phyloP scores from a whole-genome alignment of 2,797 vertebrate species.

The Scleropages formosus region DNA sequence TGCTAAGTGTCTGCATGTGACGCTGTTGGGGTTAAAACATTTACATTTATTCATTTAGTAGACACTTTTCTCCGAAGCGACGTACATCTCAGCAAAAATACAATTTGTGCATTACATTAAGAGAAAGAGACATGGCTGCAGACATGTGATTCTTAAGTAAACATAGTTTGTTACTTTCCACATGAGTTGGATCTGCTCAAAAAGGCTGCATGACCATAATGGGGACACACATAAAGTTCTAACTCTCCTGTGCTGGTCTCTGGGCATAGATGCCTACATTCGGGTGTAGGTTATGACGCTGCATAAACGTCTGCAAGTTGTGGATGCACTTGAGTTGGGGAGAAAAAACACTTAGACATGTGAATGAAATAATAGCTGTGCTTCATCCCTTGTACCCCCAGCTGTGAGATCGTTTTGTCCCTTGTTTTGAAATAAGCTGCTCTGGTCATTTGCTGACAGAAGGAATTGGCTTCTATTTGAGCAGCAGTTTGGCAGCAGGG shows the following conservation, averaged over 20 bases:
- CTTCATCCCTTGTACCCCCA: not conserved
- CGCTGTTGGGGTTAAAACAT: not conserved
- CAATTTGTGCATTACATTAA: too few relatives aligned
- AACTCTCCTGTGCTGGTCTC: too few relatives aligned
- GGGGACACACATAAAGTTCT: not conserved
- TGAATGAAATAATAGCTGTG: conserved; percentile 29
- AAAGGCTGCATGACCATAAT: not conserved
- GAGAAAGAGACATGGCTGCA: too few relatives aligned
- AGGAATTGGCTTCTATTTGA: too few relatives aligned
- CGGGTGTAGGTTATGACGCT: conserved; percentile 34
- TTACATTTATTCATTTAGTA: too few relatives aligned
- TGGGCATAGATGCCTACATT: conserved; percentile 38
- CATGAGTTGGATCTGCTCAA: not conserved
- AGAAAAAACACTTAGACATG: conserved; percentile 47
- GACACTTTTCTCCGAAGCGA: too few relatives aligned
- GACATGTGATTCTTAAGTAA: too few relatives aligned
- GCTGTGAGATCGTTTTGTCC: not conserved
- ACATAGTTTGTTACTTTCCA: too few relatives aligned
- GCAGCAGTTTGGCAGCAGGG: too few relatives aligned
- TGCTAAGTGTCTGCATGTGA: too few relatives aligned
- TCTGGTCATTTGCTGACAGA: too few relatives aligned
- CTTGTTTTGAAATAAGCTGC: not conserved
- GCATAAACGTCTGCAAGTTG: conserved; percentile 45
- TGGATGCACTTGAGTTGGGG: conserved; percentile 42
- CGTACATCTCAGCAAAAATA: too few relatives aligned